Conservation (phyloP, 2,113 vertebrate genomes). For the Centrocercus urophasianus region DNA sequence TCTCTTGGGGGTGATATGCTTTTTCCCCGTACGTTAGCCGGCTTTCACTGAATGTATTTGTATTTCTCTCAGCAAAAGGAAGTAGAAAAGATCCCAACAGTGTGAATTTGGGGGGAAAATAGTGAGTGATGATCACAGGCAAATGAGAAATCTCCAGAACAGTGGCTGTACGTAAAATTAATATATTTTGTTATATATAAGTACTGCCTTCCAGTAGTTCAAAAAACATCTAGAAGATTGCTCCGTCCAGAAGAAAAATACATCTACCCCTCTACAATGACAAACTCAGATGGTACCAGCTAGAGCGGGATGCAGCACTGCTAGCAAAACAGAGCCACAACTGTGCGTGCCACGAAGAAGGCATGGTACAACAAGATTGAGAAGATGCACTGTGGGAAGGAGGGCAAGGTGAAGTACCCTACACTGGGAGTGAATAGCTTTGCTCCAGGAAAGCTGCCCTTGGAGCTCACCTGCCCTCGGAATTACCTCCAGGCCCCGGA, state of each 20-base stretch:
- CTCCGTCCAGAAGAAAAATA: background rate
- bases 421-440: background rate
- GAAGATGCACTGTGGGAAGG: background rate
- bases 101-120: background rate
- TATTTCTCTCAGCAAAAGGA: background rate
- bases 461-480: background rate
- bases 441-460: background rate
- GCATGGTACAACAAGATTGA: background rate
- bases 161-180: background rate
- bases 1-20: background rate
- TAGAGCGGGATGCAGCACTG: rapidly evolving
- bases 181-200: background rate
- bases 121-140: background rate
- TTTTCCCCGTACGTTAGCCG: background rate
- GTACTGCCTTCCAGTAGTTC: background rate
- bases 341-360: background rate
- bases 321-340: background rate
- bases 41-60: background rate
- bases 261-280: background rate
- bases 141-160: background rate
- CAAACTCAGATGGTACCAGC: background rate
- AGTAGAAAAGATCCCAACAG: background rate
- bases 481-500: background rate
- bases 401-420: rapidly evolving
- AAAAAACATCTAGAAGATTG: background rate